Evolutionary conservation across 2,888 invertebrate species (phyloP).

Genomic region (Exocentrus adspersus): DNA sequence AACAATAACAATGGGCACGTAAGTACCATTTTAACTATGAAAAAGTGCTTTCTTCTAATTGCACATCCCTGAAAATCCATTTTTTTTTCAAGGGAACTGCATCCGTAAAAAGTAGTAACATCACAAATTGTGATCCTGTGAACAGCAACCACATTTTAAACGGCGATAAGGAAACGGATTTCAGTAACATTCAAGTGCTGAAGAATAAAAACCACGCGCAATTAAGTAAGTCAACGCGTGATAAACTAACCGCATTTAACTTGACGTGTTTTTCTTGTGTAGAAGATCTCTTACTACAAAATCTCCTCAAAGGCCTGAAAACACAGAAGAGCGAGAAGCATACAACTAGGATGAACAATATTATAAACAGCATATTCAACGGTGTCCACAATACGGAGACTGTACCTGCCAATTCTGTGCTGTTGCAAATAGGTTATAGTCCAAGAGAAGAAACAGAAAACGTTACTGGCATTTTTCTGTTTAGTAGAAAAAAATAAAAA

Average conservation of each 20-base stretch:
- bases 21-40: constrained; percentile 14
- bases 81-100: too few species aligned
- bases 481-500: constrained; percentile 1
- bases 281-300: background rate
- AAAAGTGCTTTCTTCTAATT: too few species aligned
- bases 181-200: background rate
- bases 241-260: background rate
- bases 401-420: constrained; percentile 38
- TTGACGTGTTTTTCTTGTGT: background rate
- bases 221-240: background rate
- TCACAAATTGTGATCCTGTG: background rate
- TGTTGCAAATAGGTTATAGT: constrained; percentile 36
- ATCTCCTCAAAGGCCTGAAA: background rate
- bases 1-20: constrained; percentile 8
- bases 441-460: constrained; percentile 9
- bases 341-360: background rate
- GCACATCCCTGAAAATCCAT: too few species aligned
- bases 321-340: background rate
- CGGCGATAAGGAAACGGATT: background rate
- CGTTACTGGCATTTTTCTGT: constrained; percentile 23
- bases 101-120: background rate
- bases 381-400: background rate
- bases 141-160: background rate
- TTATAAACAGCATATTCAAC: background rate
- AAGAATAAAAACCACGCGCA: background rate